Evolutionary conservation across 2,888 invertebrate species (phyloP).

Genomic region (Gerris lacustris): DNA sequence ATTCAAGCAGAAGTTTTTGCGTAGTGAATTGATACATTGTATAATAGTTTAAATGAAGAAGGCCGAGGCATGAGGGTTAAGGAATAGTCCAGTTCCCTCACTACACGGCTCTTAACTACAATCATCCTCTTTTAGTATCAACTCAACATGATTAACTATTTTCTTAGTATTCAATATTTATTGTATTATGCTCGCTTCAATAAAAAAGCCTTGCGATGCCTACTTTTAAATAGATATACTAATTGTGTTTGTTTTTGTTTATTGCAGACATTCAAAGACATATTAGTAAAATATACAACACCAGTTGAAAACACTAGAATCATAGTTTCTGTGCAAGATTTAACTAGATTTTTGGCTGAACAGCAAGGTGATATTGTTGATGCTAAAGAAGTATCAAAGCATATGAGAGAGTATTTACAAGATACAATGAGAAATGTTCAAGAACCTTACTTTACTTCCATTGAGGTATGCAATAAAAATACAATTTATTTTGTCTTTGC

Average conservation of each 20-base stretch:
- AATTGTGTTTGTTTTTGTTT: constrained; percentile 14
- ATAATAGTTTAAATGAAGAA: too few relatives aligned
- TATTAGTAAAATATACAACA: constrained; percentile 46
- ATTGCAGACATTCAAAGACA: constrained; percentile 51
- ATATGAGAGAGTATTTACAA: constrained; percentile 40
- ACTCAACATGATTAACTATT: too few relatives aligned
- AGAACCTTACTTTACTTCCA: constrained; percentile 68
- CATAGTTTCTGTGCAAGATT: constrained; percentile 53
- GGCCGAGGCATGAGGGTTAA: too few relatives aligned
- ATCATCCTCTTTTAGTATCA: too few relatives aligned
- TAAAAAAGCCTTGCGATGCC: too few relatives aligned
- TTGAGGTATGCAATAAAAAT: constrained; percentile 46
- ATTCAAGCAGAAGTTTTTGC: too few relatives aligned
- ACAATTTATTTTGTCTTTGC: neutral
- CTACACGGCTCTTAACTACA: too few relatives aligned
- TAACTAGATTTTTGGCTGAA: constrained; percentile 54
- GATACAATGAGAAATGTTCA: constrained; percentile 75
- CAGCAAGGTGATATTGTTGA: constrained; percentile 45
- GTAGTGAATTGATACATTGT: too few relatives aligned
- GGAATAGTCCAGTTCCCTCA: too few relatives aligned
- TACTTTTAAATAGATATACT: too few relatives aligned
- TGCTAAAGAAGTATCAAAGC: constrained; percentile 31
- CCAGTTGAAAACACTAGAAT: constrained; percentile 45
- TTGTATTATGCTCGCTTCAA: too few relatives aligned
- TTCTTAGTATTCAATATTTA: too few relatives aligned